A percentile compares a stretch with the other conserved stretches of the same genome.
These are phyloP conservation scores for Morpho deidamia DNA, from an alignment of 2,888 invertebrate genomes.

Conservation along the genomic window DNA sequence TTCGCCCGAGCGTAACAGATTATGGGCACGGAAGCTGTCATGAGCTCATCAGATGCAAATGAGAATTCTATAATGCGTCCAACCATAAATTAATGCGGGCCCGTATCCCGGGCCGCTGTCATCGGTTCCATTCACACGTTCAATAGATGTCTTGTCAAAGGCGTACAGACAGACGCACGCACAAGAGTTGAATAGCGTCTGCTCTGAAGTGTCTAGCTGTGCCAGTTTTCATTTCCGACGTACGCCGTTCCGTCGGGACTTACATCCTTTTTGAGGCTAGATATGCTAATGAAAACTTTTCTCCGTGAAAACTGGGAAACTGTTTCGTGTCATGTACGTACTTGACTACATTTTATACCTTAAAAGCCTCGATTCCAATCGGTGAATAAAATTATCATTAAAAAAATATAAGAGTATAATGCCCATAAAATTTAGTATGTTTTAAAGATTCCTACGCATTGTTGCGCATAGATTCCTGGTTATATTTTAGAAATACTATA, in stretches of 20 bases:
- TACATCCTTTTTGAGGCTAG: slow-evolving; percentile 21
- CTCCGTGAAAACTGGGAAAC: slow-evolving; percentile 11
- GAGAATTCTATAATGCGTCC: slow-evolving; percentile 42
- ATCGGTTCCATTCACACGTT: slow-evolving; percentile 63
- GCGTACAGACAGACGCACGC: slow-evolving; percentile 45
- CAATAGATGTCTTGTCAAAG: slow-evolving; percentile 67
- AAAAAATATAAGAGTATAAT: too few species aligned
- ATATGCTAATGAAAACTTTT: slow-evolving; percentile 16
- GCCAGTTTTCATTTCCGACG: slow-evolving; percentile 54
- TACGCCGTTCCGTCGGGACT: slow-evolving; percentile 27
- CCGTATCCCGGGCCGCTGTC: slow-evolving; percentile 49
- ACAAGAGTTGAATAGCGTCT: slow-evolving; percentile 66
- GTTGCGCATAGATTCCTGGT: too few species aligned
- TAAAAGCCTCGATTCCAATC: too few species aligned
- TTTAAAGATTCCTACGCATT: too few species aligned
- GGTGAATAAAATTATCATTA: too few species aligned
- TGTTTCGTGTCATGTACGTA: slow-evolving; percentile 8
- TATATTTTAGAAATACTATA: too few species aligned
- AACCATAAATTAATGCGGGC: slow-evolving; percentile 66
- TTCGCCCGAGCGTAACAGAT: slow-evolving; percentile 18
- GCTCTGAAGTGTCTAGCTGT: slow-evolving; percentile 52
- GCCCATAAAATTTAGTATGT: too few species aligned
- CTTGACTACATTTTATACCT: not conserved
- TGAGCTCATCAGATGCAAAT: slow-evolving; percentile 40
- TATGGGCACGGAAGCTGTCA: slow-evolving; percentile 32